These are phyloP conservation scores for Clavelina lepadiformis DNA, from an alignment of 23 tunicate species.

Conservation along the genomic window DNA sequence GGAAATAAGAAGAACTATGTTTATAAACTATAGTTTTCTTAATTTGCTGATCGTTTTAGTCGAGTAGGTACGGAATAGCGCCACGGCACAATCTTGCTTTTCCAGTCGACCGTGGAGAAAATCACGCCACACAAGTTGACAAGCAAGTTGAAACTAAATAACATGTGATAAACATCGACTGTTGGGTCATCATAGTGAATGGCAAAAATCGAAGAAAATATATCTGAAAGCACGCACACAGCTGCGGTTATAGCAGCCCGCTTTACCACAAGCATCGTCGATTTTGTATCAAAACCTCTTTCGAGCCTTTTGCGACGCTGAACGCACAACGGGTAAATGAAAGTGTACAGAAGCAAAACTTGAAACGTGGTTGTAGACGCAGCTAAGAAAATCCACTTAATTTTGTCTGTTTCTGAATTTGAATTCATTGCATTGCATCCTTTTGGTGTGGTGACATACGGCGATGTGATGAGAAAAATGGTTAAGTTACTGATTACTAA, in stretches of 20 bases:
- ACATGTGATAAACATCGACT: conserved; percentile 24
- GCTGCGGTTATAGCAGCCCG: conserved; percentile 19
- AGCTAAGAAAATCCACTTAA: conserved; percentile 25
- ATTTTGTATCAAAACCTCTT: conserved; percentile 3
- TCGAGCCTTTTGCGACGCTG: conserved; percentile 27
- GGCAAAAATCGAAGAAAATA: conserved; percentile 15
- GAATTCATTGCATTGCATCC: conserved; percentile 12
- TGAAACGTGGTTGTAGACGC: conserved; percentile 16
- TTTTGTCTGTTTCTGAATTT: neutral
- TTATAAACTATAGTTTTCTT: too few species aligned
- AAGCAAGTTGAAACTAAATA: conserved; percentile 16
- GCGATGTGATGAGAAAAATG: conserved; percentile 9
- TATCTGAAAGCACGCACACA: conserved; percentile 24
- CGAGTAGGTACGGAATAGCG: too few species aligned
- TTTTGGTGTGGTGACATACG: conserved; percentile 1
- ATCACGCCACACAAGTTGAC: conserved; percentile 21
- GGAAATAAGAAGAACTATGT: too few species aligned
- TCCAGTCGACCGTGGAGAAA: conserved; percentile 19
- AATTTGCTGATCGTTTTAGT: too few species aligned
- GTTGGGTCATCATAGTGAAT: conserved; percentile 10
- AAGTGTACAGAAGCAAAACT: conserved; percentile 12
- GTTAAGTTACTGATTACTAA: conserved; percentile 4
- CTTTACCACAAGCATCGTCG: conserved; percentile 14
- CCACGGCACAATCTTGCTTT: conserved; percentile 32
- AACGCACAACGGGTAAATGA: conserved; percentile 27